phyloP scores from a whole-genome alignment of 2,113 vertebrate genomes.

The Sinocyclocheilus grahami region DNA sequence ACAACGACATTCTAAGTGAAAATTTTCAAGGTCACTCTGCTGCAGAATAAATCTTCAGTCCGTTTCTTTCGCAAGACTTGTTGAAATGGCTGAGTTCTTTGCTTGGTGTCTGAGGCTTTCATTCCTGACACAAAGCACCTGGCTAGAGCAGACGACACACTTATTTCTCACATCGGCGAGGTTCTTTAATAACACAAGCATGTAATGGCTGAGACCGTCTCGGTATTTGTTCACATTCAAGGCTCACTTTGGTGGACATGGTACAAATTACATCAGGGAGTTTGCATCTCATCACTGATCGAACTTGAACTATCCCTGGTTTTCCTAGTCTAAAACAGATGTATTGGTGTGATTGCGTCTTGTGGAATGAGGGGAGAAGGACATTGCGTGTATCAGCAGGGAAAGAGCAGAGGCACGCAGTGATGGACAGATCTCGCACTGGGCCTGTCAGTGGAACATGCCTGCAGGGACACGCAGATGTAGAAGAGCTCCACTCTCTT shows the following conservation, averaged over 20 bases:
- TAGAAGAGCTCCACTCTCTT: slow-evolving; percentile 38
- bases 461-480: slow-evolving; percentile 34
- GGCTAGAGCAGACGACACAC: slow-evolving; percentile 8
- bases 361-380: slow-evolving; percentile 34
- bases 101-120: slow-evolving; percentile 39
- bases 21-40: slow-evolving; percentile 39
- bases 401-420: slow-evolving; percentile 20
- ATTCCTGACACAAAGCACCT: slow-evolving; percentile 39
- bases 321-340: slow-evolving; percentile 28
- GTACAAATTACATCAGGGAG: slow-evolving; percentile 10
- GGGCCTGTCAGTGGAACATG: slow-evolving; percentile 47
- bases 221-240: neutral
- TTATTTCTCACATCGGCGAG: slow-evolving; percentile 34
- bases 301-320: slow-evolving; percentile 9
- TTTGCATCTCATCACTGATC: slow-evolving; percentile 22
- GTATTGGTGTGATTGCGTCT: slow-evolving; percentile 22
- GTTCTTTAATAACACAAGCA: slow-evolving; percentile 16
- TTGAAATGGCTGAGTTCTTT: slow-evolving; percentile 29
- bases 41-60: slow-evolving; percentile 35
- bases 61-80: slow-evolving; percentile 31
- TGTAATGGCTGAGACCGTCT: neutral
- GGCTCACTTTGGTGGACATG: slow-evolving; percentile 32
- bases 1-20: slow-evolving; percentile 28
- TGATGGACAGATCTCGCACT: slow-evolving; percentile 51
- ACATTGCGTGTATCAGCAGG: slow-evolving; percentile 24